Percentiles rank a stretch among this genome's conserved stretches.
phyloP scores from a whole-genome alignment of 2,113 vertebrate genomes.

The Poecile atricapillus region DNA sequence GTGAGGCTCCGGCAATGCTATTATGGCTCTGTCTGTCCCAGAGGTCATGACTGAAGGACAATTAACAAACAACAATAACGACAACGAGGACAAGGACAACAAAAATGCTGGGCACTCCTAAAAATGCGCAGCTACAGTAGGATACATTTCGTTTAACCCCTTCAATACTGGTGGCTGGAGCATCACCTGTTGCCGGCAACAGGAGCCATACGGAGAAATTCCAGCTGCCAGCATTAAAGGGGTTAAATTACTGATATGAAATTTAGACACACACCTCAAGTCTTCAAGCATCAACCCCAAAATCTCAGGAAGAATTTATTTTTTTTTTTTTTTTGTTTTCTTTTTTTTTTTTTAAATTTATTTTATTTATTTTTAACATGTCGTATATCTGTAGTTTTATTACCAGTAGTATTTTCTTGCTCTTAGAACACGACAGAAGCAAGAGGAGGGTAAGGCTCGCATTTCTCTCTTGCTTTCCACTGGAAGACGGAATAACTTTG shows the following conservation, averaged over 20 bases:
- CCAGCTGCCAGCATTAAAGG: slow-evolving; percentile 37
- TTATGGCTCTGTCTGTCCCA: slow-evolving; percentile 49
- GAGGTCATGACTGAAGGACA: slow-evolving; percentile 49
- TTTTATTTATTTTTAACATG: slow-evolving; percentile 43
- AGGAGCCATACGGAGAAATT: slow-evolving; percentile 2
- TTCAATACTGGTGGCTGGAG: neutral
- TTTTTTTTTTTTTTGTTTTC: neutral
- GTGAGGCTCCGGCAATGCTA: slow-evolving; percentile 47
- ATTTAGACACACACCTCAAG: slow-evolving; percentile 49
- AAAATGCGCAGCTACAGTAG: slow-evolving; percentile 68
- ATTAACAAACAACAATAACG: slow-evolving; percentile 24
- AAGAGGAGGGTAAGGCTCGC: slow-evolving; percentile 55
- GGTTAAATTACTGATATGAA: slow-evolving; percentile 13
- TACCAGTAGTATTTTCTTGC: slow-evolving; percentile 76
- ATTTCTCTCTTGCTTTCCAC: slow-evolving; percentile 26
- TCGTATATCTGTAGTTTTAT: slow-evolving; percentile 48
- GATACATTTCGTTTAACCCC: slow-evolving; percentile 44
- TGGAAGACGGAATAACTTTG: slow-evolving; percentile 64
- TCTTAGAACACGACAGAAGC: slow-evolving; percentile 66
- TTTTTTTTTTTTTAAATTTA: neutral
- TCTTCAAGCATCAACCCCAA: slow-evolving; percentile 69
- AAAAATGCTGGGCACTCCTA: slow-evolving; percentile 10
- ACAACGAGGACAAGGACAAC: slow-evolving; percentile 32
- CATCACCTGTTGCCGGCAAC: slow-evolving; percentile 41
- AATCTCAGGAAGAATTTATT: slow-evolving; percentile 43